Evolutionary conservation across 2,888 invertebrate genomes (phyloP).

Genomic region (Eupithecia pulchellata): DNA sequence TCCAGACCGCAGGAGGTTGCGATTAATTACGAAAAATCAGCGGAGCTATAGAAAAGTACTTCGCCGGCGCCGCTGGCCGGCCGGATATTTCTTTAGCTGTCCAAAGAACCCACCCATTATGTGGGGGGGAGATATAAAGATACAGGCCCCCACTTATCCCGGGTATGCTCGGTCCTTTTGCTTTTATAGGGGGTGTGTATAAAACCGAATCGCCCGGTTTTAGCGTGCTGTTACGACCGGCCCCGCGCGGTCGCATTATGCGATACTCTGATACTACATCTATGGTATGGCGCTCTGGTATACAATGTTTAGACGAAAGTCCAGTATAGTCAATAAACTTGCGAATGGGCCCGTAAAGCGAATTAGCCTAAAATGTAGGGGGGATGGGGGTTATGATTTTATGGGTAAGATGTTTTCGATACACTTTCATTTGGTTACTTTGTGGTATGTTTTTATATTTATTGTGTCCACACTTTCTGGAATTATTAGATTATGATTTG

Average conservation of each 20-base stretch:
- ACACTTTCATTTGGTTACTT: conserved; percentile 17
- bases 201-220: conserved; percentile 85
- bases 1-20: conserved; percentile 63
- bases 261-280: conserved; percentile 66
- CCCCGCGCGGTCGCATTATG: conserved; percentile 77
- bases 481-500: neutral
- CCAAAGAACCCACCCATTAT: conserved; percentile 85
- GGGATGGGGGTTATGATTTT: conserved; percentile 33
- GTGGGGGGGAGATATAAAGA: conserved; percentile 83
- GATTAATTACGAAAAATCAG: conserved; percentile 79
- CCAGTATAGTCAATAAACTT: conserved; percentile 68
- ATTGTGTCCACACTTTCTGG: neutral
- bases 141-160: conserved; percentile 84
- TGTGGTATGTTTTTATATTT: conserved; percentile 17
- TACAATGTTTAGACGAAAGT: conserved; percentile 52
- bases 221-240: conserved; percentile 84
- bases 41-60: conserved; percentile 80
- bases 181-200: conserved; percentile 86
- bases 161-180: conserved; percentile 83
- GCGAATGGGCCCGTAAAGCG: conserved; percentile 49
- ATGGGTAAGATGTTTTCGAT: conserved; percentile 30
- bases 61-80: conserved; percentile 77
- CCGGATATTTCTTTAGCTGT: conserved; percentile 86
- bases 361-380: conserved; percentile 44
- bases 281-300: conserved; percentile 75